Evolutionary conservation across 2,888 invertebrate species (phyloP).

Genomic region (Aphidius colemani): DNA sequence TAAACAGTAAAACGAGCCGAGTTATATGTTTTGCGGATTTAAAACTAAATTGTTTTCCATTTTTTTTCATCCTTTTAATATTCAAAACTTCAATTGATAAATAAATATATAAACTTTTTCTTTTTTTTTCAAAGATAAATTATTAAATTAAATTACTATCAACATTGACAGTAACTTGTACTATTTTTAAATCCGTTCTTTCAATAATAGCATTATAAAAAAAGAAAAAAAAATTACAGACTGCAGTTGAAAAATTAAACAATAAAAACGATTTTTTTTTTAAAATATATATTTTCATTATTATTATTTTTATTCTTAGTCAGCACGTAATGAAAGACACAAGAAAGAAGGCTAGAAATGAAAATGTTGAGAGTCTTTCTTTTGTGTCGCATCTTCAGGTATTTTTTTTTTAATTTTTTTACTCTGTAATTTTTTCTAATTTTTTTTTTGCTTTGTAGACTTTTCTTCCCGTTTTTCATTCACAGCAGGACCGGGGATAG

Average conservation of each 20-base stretch:
- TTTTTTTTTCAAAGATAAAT: neutral
- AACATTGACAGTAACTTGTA: neutral
- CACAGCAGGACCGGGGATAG: slow-evolving; percentile 13
- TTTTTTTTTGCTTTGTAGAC: neutral
- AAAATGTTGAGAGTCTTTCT: slow-evolving; percentile 11
- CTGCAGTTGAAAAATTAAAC: neutral
- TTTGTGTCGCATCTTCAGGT: neutral
- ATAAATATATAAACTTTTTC: neutral
- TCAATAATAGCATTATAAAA: neutral
- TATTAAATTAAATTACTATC: neutral
- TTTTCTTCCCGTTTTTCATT: neutral
- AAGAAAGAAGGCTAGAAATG: slow-evolving; percentile 14
- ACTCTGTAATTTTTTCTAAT: neutral
- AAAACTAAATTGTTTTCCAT: slow-evolving; percentile 15
- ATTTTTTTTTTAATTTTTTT: neutral
- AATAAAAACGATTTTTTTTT: neutral
- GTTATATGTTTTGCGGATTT: slow-evolving; percentile 19
- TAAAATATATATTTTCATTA: neutral
- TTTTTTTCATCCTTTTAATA: slow-evolving; percentile 2
- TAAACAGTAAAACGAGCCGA: slow-evolving; percentile 9
- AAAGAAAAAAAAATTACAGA: neutral
- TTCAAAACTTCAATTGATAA: neutral
- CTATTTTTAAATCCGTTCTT: neutral
- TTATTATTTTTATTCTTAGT: slow-evolving; percentile 7
- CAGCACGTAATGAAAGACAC: slow-evolving; percentile 11